Evolutionary conservation across 2,888 invertebrate species (phyloP), one percentile per base, ranked within the genome.

Genomic region (Heterodera filipjevi): DNA sequence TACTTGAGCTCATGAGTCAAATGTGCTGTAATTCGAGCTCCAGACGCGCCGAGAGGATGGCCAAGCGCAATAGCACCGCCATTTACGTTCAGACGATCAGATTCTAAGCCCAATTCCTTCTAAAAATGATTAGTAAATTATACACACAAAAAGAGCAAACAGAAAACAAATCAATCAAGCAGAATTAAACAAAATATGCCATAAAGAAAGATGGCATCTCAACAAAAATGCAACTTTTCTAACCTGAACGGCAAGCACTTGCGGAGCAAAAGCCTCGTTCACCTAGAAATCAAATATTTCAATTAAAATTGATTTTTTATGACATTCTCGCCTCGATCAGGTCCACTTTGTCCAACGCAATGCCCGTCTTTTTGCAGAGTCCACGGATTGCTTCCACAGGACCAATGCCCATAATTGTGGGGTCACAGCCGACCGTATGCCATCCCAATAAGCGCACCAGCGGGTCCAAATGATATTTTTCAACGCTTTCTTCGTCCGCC

Each of bases 261-360:
- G 99, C 0, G 96, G 94, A 71, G 93, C 95, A 92, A 99, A 99
- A 0, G 99, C 99, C 91, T 99, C 99, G 91, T 99, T 99, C 85
- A 98, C 85, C 86, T 86, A 53, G 72, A 81, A 30, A 33, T 32
- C 5, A 35, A 71, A 32, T 19, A 71, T 10, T 68, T 72, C n/a
- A 70, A 19, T 72, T 16, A 16, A 64, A 35, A 35, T 72, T 2
- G 19, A 74, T 19, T 33, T 1, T 59, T 32, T 19, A 71, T 16
- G 12, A 16, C 30, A 35, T 10, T 19, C 19, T 2, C n/a, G 85
- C 87, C 84, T 88, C 88, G 89, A 98, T 91, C 76, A 99, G 91
- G 90, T 97, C 97, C 83, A 99, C 93, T 85, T 98, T 95, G 74
- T 94, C 92, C 66, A 98, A 90, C 30, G 92, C 92, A 89, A 94